These are phyloP conservation scores for Macrochelys suwanniensis DNA, from an alignment of 2,797 vertebrate species.

Conservation along the genomic window DNA sequence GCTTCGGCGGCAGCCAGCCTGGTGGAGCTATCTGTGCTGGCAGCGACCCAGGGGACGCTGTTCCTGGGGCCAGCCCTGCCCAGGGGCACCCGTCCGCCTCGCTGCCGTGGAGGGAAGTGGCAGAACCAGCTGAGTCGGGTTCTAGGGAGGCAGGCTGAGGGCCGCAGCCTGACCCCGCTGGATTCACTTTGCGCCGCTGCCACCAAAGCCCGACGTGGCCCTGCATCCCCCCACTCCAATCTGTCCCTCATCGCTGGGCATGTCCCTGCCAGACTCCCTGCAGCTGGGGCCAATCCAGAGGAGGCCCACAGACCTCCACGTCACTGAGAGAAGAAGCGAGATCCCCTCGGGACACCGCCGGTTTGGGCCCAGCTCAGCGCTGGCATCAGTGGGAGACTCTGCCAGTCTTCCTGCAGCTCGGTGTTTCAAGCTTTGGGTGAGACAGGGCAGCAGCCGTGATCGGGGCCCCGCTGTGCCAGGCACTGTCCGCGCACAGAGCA, in stretches of 20 bases:
- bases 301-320: neutral
- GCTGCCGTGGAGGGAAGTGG: no score
- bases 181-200: no score
- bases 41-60: neutral
- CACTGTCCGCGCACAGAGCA: neutral
- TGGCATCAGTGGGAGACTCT: neutral
- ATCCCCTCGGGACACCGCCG: neutral
- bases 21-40: no score
- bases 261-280: neutral
- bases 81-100: no score
- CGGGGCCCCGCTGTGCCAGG: no score
- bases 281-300: neutral
- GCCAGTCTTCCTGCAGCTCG: neutral
- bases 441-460: neutral
- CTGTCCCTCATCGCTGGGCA: neutral
- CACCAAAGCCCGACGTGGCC: no score
- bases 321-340: neutral
- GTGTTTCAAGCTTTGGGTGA: neutral
- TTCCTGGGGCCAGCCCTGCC: no score
- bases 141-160: neutral
- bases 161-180: no score
- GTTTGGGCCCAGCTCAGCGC: neutral
- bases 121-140: no score
- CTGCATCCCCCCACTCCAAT: no score
- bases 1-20: neutral